Base-by-base conservation (phyloP, 2,888 invertebrate genomes). In the Pollenia labialis region DNA sequence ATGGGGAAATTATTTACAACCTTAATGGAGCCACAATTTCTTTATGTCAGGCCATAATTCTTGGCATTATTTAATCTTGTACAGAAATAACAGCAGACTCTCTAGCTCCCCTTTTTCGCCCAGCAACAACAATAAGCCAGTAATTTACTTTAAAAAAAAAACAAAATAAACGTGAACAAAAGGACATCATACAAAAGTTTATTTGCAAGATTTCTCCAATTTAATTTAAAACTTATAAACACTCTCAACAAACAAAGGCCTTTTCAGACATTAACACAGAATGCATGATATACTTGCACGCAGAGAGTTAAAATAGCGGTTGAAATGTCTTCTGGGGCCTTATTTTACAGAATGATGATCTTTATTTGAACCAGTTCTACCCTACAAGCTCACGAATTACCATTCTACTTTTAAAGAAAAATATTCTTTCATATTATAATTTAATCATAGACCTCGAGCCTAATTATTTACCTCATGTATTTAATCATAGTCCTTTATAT, bases 1-100 rank as follows among this genome's bases (percentile, higher is more conserved):
- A 52, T 66, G 62, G 48, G 50, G 32, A 81, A 85, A 85, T 85
- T 77, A 85, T 81, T 81, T 85, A 76, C 76, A 76, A 66, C 81
- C 66, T 72, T 76, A 66, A 72, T 32, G 44, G 56, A 81, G 81
- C 85, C 85, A 85, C 81, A 85, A 77, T 81, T 76, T 52, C 76
- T 64, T 64, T 11, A 11, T 71, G 81, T 11, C 81, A 71, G 66
- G 46, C 71, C 32, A 81, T 85, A 85, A 76, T 44, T 85, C 81
- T 76, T 74, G 58, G 58, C 48, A 23, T 79, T 58, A 77, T 66
- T 66, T 46, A 44, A 11, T 66, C 52, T 23, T 52, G 44, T 14
- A 16, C 56, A 50, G 52, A 52, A 12, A 10, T 14, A 48, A 42
- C 16, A 32, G 16, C n/a, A 56, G 40, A 42, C 42, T 42, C 66